Evolutionary conservation across 1,140 invertebrate species (phyloP).

Genomic region (Heterodera carotae): DNA sequence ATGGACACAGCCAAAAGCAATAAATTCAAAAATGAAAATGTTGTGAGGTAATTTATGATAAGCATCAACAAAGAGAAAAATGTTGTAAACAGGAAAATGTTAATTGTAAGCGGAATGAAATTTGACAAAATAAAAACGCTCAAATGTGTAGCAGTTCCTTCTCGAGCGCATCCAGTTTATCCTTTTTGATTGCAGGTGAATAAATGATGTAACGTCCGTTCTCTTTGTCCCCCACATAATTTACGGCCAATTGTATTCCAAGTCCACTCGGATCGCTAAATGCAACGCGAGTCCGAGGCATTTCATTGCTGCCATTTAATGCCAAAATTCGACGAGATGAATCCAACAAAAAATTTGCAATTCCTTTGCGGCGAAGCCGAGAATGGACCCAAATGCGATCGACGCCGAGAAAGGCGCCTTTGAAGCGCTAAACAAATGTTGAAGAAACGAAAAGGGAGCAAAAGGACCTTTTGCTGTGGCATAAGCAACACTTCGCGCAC

Average conservation of each 20-base stretch:
- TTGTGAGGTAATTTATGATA: background rate
- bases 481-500: slow-evolving; percentile 31
- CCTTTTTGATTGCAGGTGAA: slow-evolving; percentile 71
- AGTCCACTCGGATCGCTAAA: slow-evolving; percentile 44
- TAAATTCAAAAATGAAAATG: background rate
- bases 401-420: slow-evolving; percentile 49
- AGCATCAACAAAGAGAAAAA: no score
- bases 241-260: slow-evolving; percentile 38
- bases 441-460: slow-evolving; percentile 24
- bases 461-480: slow-evolving; percentile 38
- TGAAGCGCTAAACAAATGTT: slow-evolving; percentile 30
- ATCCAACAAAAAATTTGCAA: slow-evolving; percentile 45
- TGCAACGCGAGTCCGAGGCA: slow-evolving; percentile 37
- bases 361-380: slow-evolving; percentile 36
- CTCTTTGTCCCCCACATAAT: slow-evolving; percentile 34
- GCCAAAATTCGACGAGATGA: slow-evolving; percentile 28
- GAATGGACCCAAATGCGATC: slow-evolving; percentile 55
- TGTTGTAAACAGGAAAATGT: no score
- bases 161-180: slow-evolving; percentile 81
- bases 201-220: slow-evolving; percentile 35
- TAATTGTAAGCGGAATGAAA: no score
- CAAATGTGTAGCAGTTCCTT: slow-evolving; percentile 76
- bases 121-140: no score
- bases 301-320: background rate
- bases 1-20: background rate